Base-by-base conservation (phyloP, 1,140 invertebrate species). In the Drosophila malerkotliana region DNA sequence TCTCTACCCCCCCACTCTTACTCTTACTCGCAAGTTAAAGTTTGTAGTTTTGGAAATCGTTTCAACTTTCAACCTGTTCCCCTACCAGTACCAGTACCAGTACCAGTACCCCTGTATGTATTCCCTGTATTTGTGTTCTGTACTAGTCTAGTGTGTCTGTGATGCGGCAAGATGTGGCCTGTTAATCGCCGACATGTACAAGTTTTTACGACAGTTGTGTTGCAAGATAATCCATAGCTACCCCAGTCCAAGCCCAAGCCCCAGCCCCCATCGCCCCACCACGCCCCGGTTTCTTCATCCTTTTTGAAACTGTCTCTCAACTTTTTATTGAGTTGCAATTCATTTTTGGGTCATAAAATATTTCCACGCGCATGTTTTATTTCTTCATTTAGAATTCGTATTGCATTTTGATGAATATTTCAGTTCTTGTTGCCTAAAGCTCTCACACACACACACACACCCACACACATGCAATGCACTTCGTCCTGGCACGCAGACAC, bases 371-470 rank as follows among this genome's bases (percentile, higher is more conserved):
- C 81, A 85, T 85, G 82, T 87, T 69, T 77, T 69, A 77, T 87
- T 87, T 81, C 63, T 81, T 74, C 72, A 54, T 75, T 75, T 75
- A 15, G 58, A 75, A 54, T 75, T 74, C 71, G 53, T 57, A 74
- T 74, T 75, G 59, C 75, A 72, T 75, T 87, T 74, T 75, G 64
- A 85, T 85, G 87, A 82, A 87, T 81, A 85, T 85, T 85, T 74
- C 68, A 87, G 79, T 84, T 77, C 24, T 60, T 64, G 62, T 81
- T 80, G 55, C 63, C 60, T 72, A 76, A 76, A 76, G 73, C 55
- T 76, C 21, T 32, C 26, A 63, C 61, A 52, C 53, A 61, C 56
- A 61, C 45, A 47, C 21, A 1, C 18, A 2, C 4, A 56, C 30
- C 63, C 30, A 53, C n/a, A 57, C 54, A 55, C n/a, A 52, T 26